Conservation (phyloP, 2,797 vertebrate species). For the Coilia nasus region DNA sequence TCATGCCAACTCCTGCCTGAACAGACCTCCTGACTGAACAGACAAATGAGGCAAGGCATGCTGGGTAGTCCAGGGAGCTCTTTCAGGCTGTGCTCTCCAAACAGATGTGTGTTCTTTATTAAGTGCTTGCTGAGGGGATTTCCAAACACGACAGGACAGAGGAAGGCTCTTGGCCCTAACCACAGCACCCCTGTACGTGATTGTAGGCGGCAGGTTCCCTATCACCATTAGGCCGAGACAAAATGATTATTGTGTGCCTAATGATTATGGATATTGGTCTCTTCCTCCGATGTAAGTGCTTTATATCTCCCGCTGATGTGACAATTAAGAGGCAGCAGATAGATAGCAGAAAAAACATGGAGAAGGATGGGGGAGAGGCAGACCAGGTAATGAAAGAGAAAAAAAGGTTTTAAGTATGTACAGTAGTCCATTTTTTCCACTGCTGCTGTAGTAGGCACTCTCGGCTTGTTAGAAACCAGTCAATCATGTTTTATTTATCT, state of each 20-base stretch:
- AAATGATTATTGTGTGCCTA: constrained; percentile 58
- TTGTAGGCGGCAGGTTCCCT: constrained; percentile 39
- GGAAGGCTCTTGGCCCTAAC: constrained; percentile 66
- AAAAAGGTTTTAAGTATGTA: not conserved
- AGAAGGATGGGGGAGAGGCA: not conserved
- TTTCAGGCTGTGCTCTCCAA: constrained; percentile 50
- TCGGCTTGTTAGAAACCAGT: not conserved
- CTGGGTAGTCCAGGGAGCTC: constrained; percentile 38
- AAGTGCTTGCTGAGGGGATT: constrained; percentile 64
- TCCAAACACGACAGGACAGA: constrained; percentile 58
- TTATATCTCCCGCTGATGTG: constrained; percentile 46
- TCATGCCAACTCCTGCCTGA: not conserved
- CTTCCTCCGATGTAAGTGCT: constrained; percentile 37
- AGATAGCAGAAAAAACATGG: constrained; percentile 24
- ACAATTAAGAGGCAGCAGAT: constrained; percentile 27
- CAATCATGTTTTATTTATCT: not conserved
- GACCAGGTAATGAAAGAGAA: not conserved
- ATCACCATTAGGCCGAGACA: constrained; percentile 59
- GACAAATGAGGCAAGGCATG: constrained; percentile 37
- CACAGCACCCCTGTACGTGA: constrained; percentile 57
- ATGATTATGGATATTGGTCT: constrained; percentile 57
- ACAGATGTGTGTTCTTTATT: constrained; percentile 75
- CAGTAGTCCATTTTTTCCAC: not conserved
- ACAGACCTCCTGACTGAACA: not conserved
- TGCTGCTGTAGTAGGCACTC: not conserved